A percentile compares a stretch with the other conserved stretches of the same genome.
These are phyloP conservation scores for Drosophila oshimai DNA, from an alignment of 1,140 invertebrate species.

Conservation along the genomic window DNA sequence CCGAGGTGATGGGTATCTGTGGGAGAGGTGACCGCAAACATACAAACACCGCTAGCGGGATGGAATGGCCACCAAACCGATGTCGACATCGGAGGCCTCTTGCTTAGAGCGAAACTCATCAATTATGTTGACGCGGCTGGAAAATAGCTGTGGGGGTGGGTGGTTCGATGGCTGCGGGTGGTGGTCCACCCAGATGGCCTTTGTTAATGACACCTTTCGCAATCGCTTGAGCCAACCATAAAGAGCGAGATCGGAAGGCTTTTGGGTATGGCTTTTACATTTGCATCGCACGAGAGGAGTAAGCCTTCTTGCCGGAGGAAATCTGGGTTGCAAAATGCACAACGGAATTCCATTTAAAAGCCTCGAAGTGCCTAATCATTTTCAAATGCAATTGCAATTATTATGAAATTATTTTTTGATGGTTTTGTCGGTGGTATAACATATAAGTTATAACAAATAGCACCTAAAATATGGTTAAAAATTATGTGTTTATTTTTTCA, in stretches of 20 bases:
- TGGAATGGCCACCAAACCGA: constrained; percentile 25
- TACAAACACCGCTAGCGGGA: constrained; percentile 44
- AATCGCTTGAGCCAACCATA: background rate
- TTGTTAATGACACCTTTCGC: constrained; percentile 59
- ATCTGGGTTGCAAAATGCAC: background rate
- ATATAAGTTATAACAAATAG: too few species aligned
- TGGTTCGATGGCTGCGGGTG: constrained; percentile 5
- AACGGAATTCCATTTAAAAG: background rate
- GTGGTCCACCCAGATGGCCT: constrained; percentile 19
- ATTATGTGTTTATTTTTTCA: too few species aligned
- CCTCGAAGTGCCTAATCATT: too few species aligned
- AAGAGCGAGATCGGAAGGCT: background rate
- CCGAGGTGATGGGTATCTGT: background rate
- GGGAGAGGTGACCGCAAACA: constrained; percentile 45
- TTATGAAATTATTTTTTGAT: too few species aligned
- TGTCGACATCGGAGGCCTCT: constrained; percentile 39
- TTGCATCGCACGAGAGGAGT: constrained; percentile 5
- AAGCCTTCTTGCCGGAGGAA: background rate
- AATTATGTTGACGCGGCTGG: constrained; percentile 72
- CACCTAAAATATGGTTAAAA: too few species aligned
- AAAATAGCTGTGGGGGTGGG: constrained; percentile 22
- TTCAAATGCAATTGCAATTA: background rate
- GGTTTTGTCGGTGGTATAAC: too few species aligned
- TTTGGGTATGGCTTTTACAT: constrained; percentile 1
- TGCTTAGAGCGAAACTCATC: constrained; percentile 69